Base-by-base conservation (phyloP, 2,888 invertebrate species). In the Uropetala carovei region DNA sequence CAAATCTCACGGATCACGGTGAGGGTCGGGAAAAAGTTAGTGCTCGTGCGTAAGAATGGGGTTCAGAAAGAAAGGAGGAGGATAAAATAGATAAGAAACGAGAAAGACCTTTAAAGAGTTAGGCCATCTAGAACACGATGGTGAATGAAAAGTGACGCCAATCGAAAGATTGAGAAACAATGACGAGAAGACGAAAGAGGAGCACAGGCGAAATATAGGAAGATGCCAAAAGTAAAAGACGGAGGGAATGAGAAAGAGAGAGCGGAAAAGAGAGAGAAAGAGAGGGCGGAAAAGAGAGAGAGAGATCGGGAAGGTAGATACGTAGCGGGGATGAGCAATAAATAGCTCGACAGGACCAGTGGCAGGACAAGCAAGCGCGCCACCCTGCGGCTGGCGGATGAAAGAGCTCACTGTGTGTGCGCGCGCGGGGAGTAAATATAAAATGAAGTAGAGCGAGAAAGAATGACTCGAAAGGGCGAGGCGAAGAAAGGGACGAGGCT, bases 311-410 rank as follows among this genome's bases (percentile, higher is more conserved):
- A 75, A 22, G 75, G 75, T 75, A 75, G 22, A 27, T 75, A 27
- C 22, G 75, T 75, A 75, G 27, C 13, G 59, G 86, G 58, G 60
- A 30, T 86, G 60, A 14, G 30, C 86, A 86, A 86, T 86, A 60
- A 60, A 60, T 86, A 86, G 60, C 59, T 3, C 60, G 30, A 86
- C 86, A 59, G 86, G 59, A 60, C 13, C 86, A 60, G 59, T 57
- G 57, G 86, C 60, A 22, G 59, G 86, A 86, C 60, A 86, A 60
- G 59, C 60, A 86, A 60, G 59, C 59, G 86, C 60, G 30, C 60
- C 60, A 60, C 27, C 13, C 86, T 27, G 60, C 27, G 59, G 30
- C 60, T 8, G 30, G 18, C 60, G 27, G 86, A 86, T 60, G 86
- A 60, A 60, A 86, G 86, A 86, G 8, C 30, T 60, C 16, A 27